Evolutionary conservation across 2,797 vertebrate genomes (phyloP).

Genomic region (Siniperca undulata): DNA sequence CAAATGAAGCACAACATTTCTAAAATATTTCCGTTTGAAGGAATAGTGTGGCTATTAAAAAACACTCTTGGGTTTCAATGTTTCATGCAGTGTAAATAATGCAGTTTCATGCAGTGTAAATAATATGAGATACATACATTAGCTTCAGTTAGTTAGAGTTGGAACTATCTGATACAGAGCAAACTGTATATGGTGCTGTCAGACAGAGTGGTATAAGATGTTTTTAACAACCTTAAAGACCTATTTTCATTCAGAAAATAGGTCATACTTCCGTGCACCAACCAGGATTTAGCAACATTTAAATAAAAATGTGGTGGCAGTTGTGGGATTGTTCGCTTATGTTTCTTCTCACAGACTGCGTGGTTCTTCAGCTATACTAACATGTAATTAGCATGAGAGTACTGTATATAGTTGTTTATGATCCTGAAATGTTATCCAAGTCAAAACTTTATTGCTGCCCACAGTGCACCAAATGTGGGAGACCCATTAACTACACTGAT

Average conservation of each 20-base stretch:
- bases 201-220: not conserved
- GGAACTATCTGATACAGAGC: not conserved
- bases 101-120: not conserved
- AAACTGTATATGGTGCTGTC: not conserved
- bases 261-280: not conserved
- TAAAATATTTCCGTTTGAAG: not conserved
- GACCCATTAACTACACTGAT: constrained; percentile 10
- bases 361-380: not conserved
- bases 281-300: not conserved
- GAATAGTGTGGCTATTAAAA: not conserved
- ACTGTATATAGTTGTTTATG: not conserved
- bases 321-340: not conserved
- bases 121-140: not conserved
- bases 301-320: not conserved
- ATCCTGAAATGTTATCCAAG: not conserved
- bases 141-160: not conserved
- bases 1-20: not conserved
- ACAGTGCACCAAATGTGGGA: not conserved
- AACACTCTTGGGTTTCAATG: constrained; percentile 5
- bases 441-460: constrained; percentile 1
- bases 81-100: not conserved
- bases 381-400: not conserved
- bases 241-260: not conserved
- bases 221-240: not conserved
- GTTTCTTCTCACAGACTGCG: not conserved